Evolutionary conservation across 2,797 vertebrate genomes (phyloP).

Genomic region (Paratrypauchen microcephalus): DNA sequence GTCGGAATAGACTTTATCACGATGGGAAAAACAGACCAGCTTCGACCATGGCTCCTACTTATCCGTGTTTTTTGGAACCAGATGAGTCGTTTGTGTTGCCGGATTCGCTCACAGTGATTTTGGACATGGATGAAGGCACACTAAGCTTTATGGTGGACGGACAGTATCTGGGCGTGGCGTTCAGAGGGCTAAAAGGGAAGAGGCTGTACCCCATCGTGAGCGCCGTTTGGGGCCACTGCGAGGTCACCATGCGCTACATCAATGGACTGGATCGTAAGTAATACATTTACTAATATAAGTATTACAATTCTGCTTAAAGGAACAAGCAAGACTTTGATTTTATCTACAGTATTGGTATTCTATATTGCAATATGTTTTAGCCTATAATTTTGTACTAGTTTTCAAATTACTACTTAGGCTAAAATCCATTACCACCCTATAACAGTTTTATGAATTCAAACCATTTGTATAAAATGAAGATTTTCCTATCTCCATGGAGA

Average conservation of each 20-base stretch:
- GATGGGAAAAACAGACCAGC: slow-evolving; percentile 91
- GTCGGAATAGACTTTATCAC: slow-evolving; percentile 95
- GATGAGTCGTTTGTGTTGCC: slow-evolving; percentile 96
- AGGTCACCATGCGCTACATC: slow-evolving; percentile 97
- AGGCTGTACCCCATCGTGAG: slow-evolving; percentile 97
- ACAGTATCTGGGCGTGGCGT: slow-evolving; percentile 97
- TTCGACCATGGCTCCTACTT: slow-evolving; percentile 80
- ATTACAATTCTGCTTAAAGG: no score
- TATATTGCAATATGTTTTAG: no score
- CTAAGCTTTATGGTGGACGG: slow-evolving; percentile 97
- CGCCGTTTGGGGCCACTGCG: slow-evolving; percentile 99
- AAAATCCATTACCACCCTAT: no score
- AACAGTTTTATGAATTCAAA: no score
- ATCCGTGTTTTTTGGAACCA: slow-evolving; percentile 92
- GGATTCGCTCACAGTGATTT: slow-evolving; percentile 91
- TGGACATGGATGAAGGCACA: slow-evolving; percentile 99
- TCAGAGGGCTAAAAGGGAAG: slow-evolving; percentile 94
- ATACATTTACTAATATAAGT: not conserved
- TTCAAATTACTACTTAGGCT: no score
- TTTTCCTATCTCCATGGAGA: no score
- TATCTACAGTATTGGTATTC: no score
- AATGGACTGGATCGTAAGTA: slow-evolving; percentile 98
- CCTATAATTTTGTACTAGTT: no score
- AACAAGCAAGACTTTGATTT: no score
- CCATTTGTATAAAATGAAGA: no score